Percentiles rank a stretch among this genome's conserved stretches.
phyloP scores from a whole-genome alignment of 2,113 vertebrate genomes.

The Nesoenas mayeri region DNA sequence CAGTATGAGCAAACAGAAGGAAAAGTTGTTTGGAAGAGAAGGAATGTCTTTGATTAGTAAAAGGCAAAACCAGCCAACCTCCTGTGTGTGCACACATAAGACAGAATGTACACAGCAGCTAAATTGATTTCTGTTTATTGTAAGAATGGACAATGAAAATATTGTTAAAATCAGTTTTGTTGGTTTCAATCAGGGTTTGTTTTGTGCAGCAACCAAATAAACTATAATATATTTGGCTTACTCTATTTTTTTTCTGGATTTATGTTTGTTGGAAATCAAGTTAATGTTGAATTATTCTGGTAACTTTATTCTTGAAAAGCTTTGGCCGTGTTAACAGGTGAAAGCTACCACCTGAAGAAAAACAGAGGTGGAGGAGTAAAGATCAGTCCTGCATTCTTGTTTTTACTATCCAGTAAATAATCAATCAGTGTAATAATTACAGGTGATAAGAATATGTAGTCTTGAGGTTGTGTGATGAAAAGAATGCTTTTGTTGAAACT shows the following conservation, averaged over 20 bases:
- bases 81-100: neutral
- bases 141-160: neutral
- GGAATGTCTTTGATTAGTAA: conserved; percentile 22
- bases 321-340: neutral
- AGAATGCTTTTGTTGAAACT: neutral
- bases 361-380: neutral
- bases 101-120: neutral
- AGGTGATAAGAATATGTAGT: neutral
- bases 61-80: neutral
- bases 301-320: neutral
- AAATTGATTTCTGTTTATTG: neutral
- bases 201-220: neutral
- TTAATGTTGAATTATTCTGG: neutral
- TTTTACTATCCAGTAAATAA: neutral
- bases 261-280: neutral
- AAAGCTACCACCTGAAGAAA: neutral
- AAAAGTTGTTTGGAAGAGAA: conserved; percentile 27
- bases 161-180: neutral
- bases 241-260: neutral
- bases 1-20: neutral
- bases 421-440: neutral
- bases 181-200: neutral
- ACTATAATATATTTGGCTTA: neutral
- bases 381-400: neutral
- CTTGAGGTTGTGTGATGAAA: neutral